Evolutionary conservation across 2,888 invertebrate genomes (phyloP).

Genomic region (Corythucha ciliata): DNA sequence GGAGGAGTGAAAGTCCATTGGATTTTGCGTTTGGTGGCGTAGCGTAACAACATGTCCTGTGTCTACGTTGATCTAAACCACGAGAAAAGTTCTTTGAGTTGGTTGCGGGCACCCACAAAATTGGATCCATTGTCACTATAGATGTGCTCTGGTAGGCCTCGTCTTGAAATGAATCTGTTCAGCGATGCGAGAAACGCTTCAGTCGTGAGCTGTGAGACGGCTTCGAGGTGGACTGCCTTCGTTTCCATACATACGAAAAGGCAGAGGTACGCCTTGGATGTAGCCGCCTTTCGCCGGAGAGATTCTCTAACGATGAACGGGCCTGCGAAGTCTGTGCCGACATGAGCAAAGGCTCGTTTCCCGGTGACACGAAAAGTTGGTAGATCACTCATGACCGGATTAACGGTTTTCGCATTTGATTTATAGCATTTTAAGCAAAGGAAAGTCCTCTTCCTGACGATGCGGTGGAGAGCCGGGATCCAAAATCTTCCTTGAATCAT

Average conservation of each 20-base stretch:
- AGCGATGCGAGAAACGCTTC: constrained; percentile 36
- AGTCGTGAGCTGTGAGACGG: constrained; percentile 35
- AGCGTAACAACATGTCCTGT: constrained; percentile 12
- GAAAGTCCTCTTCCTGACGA: constrained; percentile 10
- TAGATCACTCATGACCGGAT: constrained; percentile 31
- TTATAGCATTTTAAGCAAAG: constrained; percentile 10
- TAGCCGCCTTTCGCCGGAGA: constrained; percentile 12
- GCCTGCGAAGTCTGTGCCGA: constrained; percentile 34
- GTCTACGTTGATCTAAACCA: constrained; percentile 4
- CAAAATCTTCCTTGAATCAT: constrained; percentile 12
- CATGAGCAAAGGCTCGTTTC: constrained; percentile 26
- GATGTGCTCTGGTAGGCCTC: constrained; percentile 33
- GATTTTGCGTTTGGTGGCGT: constrained; percentile 21
- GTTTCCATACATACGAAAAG: constrained; percentile 36
- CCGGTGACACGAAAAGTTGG: constrained; percentile 25
- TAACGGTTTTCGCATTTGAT: constrained; percentile 16
- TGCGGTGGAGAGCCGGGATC: constrained; percentile 12
- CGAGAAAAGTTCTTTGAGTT: constrained; percentile 22
- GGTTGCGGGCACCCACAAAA: constrained; percentile 36
- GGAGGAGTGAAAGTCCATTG: constrained; percentile 30
- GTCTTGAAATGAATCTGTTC: constrained; percentile 34
- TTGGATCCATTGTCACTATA: constrained; percentile 39
- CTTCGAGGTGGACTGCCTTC: constrained; percentile 37
- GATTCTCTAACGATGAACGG: constrained; percentile 23
- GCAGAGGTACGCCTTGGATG: constrained; percentile 25